A percentile compares a stretch with the other conserved stretches of the same genome.
Conservation (phyloP, 2,113 vertebrate genomes). For the Thermophis baileyi region DNA sequence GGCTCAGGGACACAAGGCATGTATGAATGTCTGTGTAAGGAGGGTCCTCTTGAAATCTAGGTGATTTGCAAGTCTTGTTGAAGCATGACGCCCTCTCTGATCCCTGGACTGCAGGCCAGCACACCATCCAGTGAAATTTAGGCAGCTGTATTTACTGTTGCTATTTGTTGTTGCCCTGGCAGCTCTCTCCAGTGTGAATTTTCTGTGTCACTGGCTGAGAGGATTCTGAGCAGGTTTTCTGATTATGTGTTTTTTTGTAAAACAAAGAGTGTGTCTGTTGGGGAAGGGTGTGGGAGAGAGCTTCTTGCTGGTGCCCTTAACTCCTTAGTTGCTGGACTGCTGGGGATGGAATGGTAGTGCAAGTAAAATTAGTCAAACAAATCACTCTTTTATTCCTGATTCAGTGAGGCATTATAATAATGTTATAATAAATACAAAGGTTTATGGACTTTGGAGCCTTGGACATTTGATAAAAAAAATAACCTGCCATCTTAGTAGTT, state of each 20-base stretch:
- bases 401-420: not conserved
- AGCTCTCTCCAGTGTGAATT: conserved; percentile 83
- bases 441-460: not conserved
- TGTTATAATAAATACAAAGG: not conserved
- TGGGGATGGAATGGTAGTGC: not conserved
- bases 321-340: not conserved
- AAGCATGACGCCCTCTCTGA: conserved; percentile 60
- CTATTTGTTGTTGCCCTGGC: conserved; percentile 89
- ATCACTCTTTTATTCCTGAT: not conserved
- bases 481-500: not conserved
- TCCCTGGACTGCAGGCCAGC: conserved; percentile 63
- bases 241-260: conserved; percentile 75
- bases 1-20: not conserved
- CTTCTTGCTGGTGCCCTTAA: conserved; percentile 53
- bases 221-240: conserved; percentile 88
- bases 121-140: conserved; percentile 43
- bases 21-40: not conserved
- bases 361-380: not conserved
- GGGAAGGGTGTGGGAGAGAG: conserved; percentile 16
- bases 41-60: conserved; percentile 11
- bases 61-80: conserved; percentile 45
- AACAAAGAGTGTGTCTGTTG: conserved; percentile 10
- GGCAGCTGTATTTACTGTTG: conserved; percentile 89
- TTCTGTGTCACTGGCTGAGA: conserved; percentile 92
- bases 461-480: not conserved